Base-by-base conservation (phyloP, 1,140 invertebrate species). In the Papilio helenus region DNA sequence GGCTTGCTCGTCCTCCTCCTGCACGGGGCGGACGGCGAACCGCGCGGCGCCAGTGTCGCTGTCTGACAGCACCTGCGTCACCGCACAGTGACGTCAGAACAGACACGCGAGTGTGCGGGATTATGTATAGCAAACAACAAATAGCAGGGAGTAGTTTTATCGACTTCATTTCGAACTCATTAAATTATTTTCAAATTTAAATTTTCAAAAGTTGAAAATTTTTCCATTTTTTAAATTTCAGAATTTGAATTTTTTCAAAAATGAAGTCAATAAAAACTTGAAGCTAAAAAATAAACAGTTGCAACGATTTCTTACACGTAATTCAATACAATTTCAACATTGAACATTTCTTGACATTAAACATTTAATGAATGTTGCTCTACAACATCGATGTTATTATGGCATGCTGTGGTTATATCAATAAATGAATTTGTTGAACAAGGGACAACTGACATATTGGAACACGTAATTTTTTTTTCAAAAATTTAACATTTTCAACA, bases 11-110 rank as follows among this genome's bases (percentile, higher is more conserved):
- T 94, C 93, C 83, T 93, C 93, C 89, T 94, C 93, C 82, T 94
- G 90, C 46, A 94, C 93, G 26, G 93, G 93, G 65, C 92, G 90
- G 79, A 94, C 93, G 42, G 84, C 80, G 89, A 94, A 94, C 39
- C 93, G 90, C 82, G 90, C 87, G 71, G 86, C 90, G 83, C 90
- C 92, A 42, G 93, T 93, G 82, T 94, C 93, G 81, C 91, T 93
- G 89, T 94, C 93, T 73, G 92, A 93, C 89, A 94, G 90, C 90
- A 93, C 93, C 93, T 94, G 91, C 82, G 87, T 85, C 81, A 80
- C 82, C 81, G 83, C 84, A 81, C 82, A 74, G 76, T 80, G 55
- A 80, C 55, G 68, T 72, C 78, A 72, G 44, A 79, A 49, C 76
- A 77, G 26, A 68, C 61, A 68, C 61, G 58, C 58, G 61, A 29